Evolutionary conservation across 2,797 vertebrate genomes (phyloP).

Genomic region (Gallinago stenura): DNA sequence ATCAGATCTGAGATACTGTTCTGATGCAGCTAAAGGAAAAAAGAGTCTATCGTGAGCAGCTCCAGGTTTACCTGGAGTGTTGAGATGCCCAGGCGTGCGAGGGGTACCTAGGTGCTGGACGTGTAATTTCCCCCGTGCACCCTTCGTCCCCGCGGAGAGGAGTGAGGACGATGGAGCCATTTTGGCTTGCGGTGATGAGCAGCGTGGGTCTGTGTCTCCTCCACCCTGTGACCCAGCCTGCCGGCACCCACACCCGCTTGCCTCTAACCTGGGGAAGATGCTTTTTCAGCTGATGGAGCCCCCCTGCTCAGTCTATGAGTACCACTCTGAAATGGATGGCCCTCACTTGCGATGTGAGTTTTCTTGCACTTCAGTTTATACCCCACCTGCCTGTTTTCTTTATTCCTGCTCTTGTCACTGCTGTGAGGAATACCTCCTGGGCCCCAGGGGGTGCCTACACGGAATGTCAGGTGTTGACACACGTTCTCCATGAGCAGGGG

Average conservation of each 20-base stretch:
- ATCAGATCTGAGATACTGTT: neutral
- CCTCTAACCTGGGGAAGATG: neutral
- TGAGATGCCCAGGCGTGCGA: neutral
- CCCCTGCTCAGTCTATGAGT: neutral
- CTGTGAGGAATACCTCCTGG: neutral
- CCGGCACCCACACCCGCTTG: neutral
- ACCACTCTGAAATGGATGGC: neutral
- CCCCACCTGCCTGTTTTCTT: neutral
- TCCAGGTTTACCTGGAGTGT: neutral
- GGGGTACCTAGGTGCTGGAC: neutral
- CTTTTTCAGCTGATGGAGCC: neutral
- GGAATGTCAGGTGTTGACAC: neutral
- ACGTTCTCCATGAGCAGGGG: rapidly evolving
- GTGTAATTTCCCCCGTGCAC: neutral
- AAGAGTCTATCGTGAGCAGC: neutral
- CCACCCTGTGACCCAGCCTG: neutral
- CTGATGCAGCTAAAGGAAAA: neutral
- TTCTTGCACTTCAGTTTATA: neutral
- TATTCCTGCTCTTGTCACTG: neutral
- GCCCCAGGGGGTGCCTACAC: neutral
- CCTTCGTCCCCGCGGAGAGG: neutral
- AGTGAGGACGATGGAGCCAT: neutral
- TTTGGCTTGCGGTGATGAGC: neutral
- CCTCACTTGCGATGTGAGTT: neutral
- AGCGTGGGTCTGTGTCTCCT: rapidly evolving